Base-by-base conservation (phyloP, 2,113 vertebrate genomes). In the Cacatua alba region DNA sequence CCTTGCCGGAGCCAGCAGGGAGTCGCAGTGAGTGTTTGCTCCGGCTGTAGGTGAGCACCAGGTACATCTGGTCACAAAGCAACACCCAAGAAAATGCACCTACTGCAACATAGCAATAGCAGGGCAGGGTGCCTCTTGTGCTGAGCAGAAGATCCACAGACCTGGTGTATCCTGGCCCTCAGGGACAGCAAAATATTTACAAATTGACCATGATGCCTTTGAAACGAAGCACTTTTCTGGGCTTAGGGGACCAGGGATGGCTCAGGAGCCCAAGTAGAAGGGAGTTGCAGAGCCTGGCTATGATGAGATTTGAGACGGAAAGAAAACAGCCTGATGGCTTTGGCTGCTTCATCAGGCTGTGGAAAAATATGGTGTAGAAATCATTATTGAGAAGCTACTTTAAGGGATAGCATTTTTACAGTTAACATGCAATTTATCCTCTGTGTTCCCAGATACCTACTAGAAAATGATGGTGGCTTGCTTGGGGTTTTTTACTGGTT, bases 1-100 rank as follows among this genome's bases (percentile, higher is more conserved):
- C 3, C 29, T 74, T 0, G 0, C 13, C 2, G 4, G 29, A 57
- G 37, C 44, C 8, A 8, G 26, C 0, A 2, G 4, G 14, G 20
- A 68, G n/a, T 23, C 2, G 23, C 2, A 0, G 4, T 31, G 33
- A 9, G 7, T 21, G 3, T 75, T 83, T 44, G 24, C 72, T 94
- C 18, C 1, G 1, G 21, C 51, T 44, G 29, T 59, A 74, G 18
- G 13, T 26, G 23, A 92, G 37, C 19, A 7, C 13, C 53, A 31
- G 21, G 49, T 31, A 29, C 3, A 0, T 43, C 26, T 81, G 51
- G 14, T 41, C 74, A 48, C 41, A 75, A 52, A 82, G 11, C 17
- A 29, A 77, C 2, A 2, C 19, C 15, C 41, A 53, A 82, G 41
- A 81, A 64, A 69, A 68, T 49, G 17, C 33, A 37, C 8, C 29